Conservation (phyloP, 2,113 vertebrate species). For the Illadopsis cleaveri region DNA sequence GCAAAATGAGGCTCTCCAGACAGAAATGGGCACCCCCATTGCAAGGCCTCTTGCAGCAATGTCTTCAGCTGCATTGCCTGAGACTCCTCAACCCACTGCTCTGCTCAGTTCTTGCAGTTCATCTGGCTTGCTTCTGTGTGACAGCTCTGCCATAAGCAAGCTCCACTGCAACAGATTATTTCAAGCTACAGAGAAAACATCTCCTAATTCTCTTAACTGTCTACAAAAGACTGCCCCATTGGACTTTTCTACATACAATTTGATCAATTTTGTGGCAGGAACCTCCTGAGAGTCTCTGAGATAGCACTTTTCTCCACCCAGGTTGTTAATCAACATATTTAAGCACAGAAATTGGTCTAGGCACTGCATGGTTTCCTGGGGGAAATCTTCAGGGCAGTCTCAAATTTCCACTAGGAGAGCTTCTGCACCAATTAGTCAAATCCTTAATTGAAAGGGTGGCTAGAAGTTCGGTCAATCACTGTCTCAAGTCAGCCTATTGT, state of each 20-base stretch:
- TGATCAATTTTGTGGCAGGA: conserved; percentile 3
- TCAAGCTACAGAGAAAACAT: background rate
- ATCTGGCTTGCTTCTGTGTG: background rate
- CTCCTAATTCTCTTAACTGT: background rate
- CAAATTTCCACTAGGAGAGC: conserved; percentile 2
- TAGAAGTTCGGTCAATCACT: background rate
- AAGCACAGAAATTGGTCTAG: conserved; percentile 19
- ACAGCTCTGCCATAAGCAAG: background rate
- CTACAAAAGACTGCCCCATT: background rate
- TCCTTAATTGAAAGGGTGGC: conserved; percentile 23
- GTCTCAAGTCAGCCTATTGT: background rate
- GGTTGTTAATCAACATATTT: conserved; percentile 39
- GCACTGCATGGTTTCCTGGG: background rate
- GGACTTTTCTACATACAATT: background rate
- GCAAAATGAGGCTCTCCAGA: background rate
- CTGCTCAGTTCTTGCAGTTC: background rate
- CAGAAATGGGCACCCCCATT: background rate
- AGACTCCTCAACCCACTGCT: background rate
- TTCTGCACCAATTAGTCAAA: conserved; percentile 38
- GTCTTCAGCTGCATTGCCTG: background rate
- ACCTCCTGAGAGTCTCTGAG: background rate
- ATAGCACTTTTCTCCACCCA: background rate
- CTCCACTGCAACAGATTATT: background rate
- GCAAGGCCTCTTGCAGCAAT: background rate
- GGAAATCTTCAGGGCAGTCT: conserved; percentile 30